phyloP scores from a whole-genome alignment of 2,888 invertebrate genomes.

The Frankliniella fusca region DNA sequence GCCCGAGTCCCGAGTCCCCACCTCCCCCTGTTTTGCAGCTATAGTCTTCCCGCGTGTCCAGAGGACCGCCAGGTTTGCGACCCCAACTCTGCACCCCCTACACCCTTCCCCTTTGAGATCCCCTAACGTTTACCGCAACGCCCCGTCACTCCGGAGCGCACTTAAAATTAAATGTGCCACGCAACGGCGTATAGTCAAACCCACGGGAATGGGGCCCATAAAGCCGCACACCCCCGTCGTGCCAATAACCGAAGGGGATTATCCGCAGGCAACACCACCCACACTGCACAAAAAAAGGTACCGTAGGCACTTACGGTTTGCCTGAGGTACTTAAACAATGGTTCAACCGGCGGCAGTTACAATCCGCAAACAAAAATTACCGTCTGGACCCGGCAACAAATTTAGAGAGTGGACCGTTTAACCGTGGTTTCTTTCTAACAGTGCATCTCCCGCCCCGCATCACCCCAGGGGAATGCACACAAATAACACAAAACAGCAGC shows the following conservation, averaged over 20 bases:
- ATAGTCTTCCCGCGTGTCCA: no score
- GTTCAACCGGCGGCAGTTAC: no score
- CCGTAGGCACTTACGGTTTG: no score
- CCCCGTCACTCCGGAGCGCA: not conserved
- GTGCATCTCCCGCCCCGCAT: no score
- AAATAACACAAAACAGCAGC: no score
- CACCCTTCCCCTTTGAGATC: not conserved
- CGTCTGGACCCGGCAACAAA: no score
- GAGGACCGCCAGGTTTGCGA: not conserved
- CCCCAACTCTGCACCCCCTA: not conserved
- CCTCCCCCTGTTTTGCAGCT: not conserved
- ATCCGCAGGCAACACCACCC: not conserved
- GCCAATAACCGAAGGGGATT: not conserved
- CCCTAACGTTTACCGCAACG: not conserved
- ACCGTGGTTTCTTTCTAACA: no score
- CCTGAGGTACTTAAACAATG: no score
- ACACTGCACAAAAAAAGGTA: no score
- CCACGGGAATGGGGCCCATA: not conserved
- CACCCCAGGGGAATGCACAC: no score
- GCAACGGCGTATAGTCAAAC: not conserved
- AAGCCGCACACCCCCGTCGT: not conserved
- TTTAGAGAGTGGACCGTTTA: no score
- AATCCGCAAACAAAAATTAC: no score
- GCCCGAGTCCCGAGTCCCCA: not conserved
- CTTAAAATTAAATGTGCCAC: slow-evolving; percentile 14